phyloP scores from a whole-genome alignment of 2,113 vertebrate genomes.

The Tyto alba region DNA sequence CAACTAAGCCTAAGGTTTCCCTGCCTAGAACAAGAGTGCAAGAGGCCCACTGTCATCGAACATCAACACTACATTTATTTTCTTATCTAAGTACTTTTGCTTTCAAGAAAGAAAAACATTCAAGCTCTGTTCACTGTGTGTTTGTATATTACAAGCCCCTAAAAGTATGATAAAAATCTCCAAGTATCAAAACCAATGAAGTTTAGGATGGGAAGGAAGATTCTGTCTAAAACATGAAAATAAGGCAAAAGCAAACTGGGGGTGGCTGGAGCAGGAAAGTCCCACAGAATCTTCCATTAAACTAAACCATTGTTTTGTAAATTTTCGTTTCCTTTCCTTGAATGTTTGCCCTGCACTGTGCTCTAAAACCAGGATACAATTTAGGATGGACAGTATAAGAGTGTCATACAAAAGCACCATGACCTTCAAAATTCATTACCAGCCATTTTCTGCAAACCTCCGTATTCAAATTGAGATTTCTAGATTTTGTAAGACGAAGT shows the following conservation, averaged over 20 bases:
- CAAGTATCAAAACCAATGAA: background rate
- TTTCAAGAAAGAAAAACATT: background rate
- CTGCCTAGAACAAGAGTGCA: constrained; percentile 1
- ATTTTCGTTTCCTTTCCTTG: background rate
- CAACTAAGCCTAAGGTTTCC: constrained; percentile 20
- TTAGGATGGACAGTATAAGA: background rate
- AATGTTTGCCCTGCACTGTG: background rate
- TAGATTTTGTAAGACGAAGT: background rate
- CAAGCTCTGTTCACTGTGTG: background rate
- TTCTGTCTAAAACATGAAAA: background rate
- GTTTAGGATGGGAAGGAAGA: background rate
- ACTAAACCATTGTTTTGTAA: background rate
- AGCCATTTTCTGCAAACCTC: background rate
- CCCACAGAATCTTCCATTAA: background rate
- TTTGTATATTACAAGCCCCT: background rate
- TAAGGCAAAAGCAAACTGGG: background rate
- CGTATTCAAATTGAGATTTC: background rate
- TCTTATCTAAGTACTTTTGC: background rate
- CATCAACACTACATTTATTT: background rate
- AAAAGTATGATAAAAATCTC: background rate
- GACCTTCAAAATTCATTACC: background rate
- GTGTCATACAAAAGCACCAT: background rate
- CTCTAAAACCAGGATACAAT: background rate
- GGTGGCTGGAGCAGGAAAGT: constrained; percentile 43
- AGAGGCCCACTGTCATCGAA: background rate